phyloP scores from a whole-genome alignment of 2,113 vertebrate species.

The Anoura caudifer region DNA sequence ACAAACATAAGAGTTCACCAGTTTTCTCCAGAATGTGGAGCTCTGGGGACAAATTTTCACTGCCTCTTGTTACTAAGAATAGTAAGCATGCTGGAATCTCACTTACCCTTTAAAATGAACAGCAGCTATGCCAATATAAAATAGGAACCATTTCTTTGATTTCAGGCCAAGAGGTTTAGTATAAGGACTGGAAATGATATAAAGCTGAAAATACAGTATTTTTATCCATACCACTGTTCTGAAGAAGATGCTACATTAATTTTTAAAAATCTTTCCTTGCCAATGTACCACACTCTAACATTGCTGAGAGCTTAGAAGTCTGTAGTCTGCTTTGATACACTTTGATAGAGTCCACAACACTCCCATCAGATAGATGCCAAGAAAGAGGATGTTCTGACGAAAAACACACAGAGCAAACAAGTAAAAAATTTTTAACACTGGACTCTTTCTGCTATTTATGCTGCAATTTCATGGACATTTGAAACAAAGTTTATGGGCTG shows the following conservation, averaged over 20 bases:
- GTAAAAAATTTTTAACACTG: not conserved
- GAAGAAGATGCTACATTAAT: not conserved
- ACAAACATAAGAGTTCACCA: not conserved
- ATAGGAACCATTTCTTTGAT: conserved; percentile 33
- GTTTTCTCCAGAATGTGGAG: not conserved
- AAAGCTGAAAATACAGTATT: conserved; percentile 21
- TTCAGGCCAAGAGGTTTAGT: conserved; percentile 23
- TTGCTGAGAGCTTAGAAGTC: not conserved
- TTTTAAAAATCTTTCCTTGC: not conserved
- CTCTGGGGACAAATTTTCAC: conserved; percentile 3
- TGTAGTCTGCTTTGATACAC: not conserved
- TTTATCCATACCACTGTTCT: not conserved
- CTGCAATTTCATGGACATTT: not conserved
- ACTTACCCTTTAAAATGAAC: conserved; percentile 28
- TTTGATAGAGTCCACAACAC: not conserved
- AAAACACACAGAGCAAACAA: not conserved
- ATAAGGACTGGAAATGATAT: not conserved
- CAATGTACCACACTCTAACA: not conserved
- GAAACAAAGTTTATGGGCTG: not conserved
- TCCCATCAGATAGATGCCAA: not conserved
- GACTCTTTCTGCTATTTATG: not conserved
- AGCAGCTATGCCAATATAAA: not conserved
- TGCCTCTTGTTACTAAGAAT: not conserved
- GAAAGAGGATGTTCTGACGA: not conserved
- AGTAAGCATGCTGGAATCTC: not conserved